phyloP scores from a whole-genome alignment of 2,888 invertebrate genomes.

The Taphrorychus bicolor region DNA sequence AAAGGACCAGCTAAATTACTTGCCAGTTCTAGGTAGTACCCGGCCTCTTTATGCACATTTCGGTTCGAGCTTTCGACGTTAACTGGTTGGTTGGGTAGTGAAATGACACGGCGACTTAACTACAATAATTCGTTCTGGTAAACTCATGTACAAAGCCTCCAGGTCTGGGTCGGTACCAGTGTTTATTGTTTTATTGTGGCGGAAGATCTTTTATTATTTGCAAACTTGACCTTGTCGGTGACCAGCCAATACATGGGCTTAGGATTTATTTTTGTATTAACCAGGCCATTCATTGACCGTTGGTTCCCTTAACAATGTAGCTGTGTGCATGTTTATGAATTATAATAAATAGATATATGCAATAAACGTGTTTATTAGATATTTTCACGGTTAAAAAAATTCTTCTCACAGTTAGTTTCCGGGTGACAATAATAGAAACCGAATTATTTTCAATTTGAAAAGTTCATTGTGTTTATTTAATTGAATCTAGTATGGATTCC shows the following conservation, averaged over 20 bases:
- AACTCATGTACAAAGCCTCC: neutral
- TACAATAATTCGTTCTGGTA: constrained; percentile 18
- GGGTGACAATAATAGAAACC: neutral
- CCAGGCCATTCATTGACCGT: no score
- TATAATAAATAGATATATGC: no score
- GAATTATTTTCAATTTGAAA: neutral
- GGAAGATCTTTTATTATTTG: neutral
- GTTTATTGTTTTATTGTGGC: neutral
- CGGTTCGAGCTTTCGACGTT: no score
- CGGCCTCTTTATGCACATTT: neutral
- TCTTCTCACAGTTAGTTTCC: neutral
- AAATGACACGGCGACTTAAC: neutral
- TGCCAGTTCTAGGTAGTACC: neutral
- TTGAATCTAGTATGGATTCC: no score
- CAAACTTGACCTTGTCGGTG: constrained; percentile 19
- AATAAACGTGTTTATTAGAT: neutral
- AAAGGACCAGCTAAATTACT: neutral
- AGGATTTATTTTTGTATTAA: no score
- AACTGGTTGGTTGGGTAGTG: neutral
- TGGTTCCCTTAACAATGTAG: no score
- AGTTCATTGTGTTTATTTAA: neutral
- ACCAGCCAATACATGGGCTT: neutral
- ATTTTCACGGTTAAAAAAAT: neutral
- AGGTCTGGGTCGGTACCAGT: neutral
- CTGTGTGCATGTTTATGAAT: no score